These are phyloP conservation scores for Colius striatus DNA, from an alignment of 2,113 vertebrate species.

Conservation along the genomic window DNA sequence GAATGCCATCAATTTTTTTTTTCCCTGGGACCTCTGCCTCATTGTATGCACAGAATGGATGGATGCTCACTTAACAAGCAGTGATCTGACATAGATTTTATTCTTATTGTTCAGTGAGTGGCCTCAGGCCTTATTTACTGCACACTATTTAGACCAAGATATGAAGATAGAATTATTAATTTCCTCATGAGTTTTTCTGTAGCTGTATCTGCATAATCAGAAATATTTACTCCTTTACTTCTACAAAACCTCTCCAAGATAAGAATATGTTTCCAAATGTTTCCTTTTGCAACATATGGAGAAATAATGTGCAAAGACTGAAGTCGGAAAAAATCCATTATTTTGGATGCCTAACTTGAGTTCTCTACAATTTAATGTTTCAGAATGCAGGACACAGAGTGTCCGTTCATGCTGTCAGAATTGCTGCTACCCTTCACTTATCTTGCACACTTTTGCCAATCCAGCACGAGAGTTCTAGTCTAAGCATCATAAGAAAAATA, in stretches of 20 bases:
- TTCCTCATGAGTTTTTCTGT: neutral
- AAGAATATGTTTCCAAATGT: neutral
- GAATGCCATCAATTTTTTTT: neutral
- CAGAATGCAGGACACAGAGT: neutral
- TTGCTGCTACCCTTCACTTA: neutral
- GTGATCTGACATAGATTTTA: neutral
- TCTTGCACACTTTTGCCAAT: neutral
- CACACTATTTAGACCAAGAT: neutral
- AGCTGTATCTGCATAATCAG: neutral
- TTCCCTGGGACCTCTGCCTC: neutral
- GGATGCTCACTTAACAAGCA: neutral
- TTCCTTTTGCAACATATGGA: neutral
- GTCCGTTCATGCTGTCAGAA: neutral
- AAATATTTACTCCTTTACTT: neutral
- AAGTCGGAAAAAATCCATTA: neutral
- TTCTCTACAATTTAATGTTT: neutral
- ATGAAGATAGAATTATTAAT: neutral
- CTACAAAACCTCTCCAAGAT: neutral
- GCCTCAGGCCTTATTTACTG: neutral
- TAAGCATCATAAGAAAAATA: neutral
- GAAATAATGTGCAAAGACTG: neutral
- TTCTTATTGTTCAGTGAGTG: neutral
- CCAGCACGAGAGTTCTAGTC: neutral
- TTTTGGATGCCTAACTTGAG: neutral
- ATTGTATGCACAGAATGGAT: neutral